Conservation (phyloP, 2,888 invertebrate species). For the Oxyteleia sp. region DNA sequence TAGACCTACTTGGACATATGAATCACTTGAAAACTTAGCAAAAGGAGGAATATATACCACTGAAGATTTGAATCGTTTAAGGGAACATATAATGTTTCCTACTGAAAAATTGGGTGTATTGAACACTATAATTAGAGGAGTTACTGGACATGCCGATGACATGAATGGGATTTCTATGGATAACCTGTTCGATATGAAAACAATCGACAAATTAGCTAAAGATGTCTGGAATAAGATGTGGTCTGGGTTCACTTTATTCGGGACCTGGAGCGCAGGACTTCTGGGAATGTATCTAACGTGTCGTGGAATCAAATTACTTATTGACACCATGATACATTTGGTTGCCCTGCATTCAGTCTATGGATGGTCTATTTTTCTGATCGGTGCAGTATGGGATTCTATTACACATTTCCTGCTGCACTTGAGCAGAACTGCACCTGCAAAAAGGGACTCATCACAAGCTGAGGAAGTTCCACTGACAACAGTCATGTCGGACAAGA, state of each 20-base stretch:
- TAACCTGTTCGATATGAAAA: conserved; percentile 4
- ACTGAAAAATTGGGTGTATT: not conserved
- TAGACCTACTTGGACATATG: not conserved
- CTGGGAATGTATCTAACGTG: not conserved
- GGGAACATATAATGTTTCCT: conserved; percentile 53
- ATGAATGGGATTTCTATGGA: not conserved
- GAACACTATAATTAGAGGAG: not conserved
- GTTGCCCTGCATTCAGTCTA: not conserved
- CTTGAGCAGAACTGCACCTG: not conserved
- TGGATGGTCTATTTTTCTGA: conserved; percentile 10
- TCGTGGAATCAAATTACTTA: conserved; percentile 1
- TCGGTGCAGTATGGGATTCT: conserved; percentile 20
- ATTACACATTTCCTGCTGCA: conserved; percentile 6
- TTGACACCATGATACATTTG: conserved; percentile 6
- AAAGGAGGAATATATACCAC: conserved; percentile 48
- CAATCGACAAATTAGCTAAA: conserved; percentile 1
- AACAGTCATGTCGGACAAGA: not conserved
- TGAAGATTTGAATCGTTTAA: conserved; percentile 30
- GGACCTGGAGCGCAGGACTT: conserved; percentile 34
- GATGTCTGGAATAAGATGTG: conserved; percentile 12
- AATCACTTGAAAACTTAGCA: not conserved
- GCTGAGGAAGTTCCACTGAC: too few relatives aligned
- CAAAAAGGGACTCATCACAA: too few relatives aligned
- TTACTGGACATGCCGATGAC: not conserved
- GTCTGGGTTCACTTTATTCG: conserved; percentile 23